Evolutionary conservation across 2,797 vertebrate genomes (phyloP).

Genomic region (Sebastiscus tertius): DNA sequence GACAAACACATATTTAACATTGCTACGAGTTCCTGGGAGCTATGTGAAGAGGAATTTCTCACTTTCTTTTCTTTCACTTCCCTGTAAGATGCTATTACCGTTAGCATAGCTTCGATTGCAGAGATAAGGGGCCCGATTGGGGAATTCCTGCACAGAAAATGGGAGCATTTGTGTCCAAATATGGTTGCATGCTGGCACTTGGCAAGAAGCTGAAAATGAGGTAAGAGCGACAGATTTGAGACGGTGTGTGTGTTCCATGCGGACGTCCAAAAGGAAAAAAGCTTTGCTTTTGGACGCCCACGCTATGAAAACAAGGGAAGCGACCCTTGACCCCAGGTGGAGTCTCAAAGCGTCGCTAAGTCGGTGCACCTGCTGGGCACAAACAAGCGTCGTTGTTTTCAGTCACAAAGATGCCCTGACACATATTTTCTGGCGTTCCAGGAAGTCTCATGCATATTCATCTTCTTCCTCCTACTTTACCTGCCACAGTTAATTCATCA

Average conservation of each 20-base stretch:
- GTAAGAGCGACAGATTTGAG: constrained; percentile 38
- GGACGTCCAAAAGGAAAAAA: constrained; percentile 16
- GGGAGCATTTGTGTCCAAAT: constrained; percentile 68
- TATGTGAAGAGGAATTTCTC: background rate
- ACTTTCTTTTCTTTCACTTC: background rate
- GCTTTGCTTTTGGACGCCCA: constrained; percentile 16
- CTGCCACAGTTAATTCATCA: constrained; percentile 68
- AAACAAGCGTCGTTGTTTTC: constrained; percentile 13
- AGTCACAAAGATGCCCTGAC: constrained; percentile 38
- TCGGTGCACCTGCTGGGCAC: constrained; percentile 40
- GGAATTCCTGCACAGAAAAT: constrained; percentile 60
- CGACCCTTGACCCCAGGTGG: constrained; percentile 51
- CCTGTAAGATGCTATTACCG: background rate
- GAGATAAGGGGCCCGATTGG: constrained; percentile 50
- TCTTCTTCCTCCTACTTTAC: constrained; percentile 37
- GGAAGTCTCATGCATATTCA: constrained; percentile 62
- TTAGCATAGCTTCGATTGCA: constrained; percentile 40
- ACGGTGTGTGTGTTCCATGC: background rate
- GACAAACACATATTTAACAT: background rate
- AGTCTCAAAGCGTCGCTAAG: background rate
- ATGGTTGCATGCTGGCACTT: constrained; percentile 63
- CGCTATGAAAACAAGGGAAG: constrained; percentile 1
- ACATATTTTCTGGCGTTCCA: background rate
- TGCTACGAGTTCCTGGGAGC: background rate
- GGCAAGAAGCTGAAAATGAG: constrained; percentile 27